Conservation (phyloP, 2,113 vertebrate genomes). For the Dicrurus megarhynchus region DNA sequence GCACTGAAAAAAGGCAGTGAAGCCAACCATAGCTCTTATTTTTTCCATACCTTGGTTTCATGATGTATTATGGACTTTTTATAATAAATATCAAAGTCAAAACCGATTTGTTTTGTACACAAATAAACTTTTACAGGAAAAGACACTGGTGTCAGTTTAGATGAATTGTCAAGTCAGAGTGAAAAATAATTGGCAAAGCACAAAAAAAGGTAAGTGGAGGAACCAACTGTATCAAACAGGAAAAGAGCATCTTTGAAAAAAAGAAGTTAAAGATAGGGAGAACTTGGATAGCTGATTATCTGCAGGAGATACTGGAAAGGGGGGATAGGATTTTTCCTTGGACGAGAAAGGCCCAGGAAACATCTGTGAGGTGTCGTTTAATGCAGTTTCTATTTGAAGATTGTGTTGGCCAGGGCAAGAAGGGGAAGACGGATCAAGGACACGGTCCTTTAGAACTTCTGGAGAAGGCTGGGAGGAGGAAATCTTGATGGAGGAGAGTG, state of each 20-base stretch:
- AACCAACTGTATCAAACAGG: background rate
- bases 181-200: background rate
- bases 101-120: background rate
- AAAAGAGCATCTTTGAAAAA: background rate
- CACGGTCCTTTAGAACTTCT: accelerated
- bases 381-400: background rate
- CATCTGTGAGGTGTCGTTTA: background rate
- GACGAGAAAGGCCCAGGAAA: background rate
- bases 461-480: background rate
- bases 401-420: accelerated
- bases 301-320: too few relatives aligned
- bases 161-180: background rate
- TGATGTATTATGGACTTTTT: background rate
- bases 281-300: background rate
- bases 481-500: background rate
- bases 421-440: background rate
- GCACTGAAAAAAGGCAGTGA: background rate
- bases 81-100: background rate
- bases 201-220: background rate
- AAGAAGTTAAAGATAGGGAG: background rate
- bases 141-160: background rate
- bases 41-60: background rate
- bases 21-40: background rate
- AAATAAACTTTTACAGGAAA: conserved; percentile 1
- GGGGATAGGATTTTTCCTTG: background rate